Base-by-base conservation (phyloP, 1,140 invertebrate genomes). In the Cotesia vestalis region DNA sequence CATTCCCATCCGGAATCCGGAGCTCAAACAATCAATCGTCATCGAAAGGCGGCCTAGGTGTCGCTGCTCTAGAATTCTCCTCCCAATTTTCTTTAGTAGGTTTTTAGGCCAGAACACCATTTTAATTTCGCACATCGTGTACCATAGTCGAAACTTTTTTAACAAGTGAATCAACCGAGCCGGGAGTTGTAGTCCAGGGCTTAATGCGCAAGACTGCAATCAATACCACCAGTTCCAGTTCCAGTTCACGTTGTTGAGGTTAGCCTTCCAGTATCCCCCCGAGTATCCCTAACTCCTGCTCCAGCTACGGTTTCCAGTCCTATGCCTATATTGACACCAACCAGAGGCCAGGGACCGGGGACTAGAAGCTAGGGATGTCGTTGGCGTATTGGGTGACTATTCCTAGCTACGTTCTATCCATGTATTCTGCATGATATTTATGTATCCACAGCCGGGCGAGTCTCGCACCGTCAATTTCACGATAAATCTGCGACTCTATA, bases 401-500 rank as follows among this genome's bases (percentile, higher is more conserved):
- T 17, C 62, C 62, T 52, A 52, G 3, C 9, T 52, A 52, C 5
- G 51, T 3, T 46, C 6, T 11, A 46, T 11, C 40, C 40, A 46
- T 46, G 40, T 46, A 46, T 11, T 57, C n/a, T 57, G 53, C 3
- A 57, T 57, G 9, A 46, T 46, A 46, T 46, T 46, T 46, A 46
- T 57, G 53, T 57, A 20, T 57, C 53, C n/a, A 57, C 5, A 20
- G 2, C 14, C 12, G 27, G 36, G 35, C 6, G 36, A 66, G 63
- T 63, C 53, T 57, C 63, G 69, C 62, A 71, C 27, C 70, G 70
- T 66, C 62, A 62, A 74, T 71, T 71, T 71, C 46, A 72, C 73
- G 74, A 76, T 78, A 76, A 76, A 78, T 78, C 74, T 78, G 72
- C 73, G 71, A 76, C 60, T 74, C 75, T 69, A 78, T 78, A 78